These are phyloP conservation scores for Mus caroli DNA, from an alignment of 2,797 vertebrate species.

Conservation along the genomic window DNA sequence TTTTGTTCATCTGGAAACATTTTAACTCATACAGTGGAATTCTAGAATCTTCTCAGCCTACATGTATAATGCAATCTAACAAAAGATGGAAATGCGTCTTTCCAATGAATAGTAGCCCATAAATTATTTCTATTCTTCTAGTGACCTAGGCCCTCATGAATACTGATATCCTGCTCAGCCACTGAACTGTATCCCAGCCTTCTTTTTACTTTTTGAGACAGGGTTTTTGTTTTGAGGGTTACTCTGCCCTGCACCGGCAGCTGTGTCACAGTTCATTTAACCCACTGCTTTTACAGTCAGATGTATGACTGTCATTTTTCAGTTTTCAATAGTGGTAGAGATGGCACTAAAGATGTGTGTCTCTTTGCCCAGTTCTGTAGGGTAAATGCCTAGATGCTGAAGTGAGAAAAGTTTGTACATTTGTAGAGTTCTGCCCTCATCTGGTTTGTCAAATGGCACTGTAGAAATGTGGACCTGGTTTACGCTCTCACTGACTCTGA, in stretches of 20 bases:
- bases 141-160: neutral
- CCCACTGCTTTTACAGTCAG: neutral
- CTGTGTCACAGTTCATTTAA: neutral
- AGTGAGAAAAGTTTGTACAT: neutral
- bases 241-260: no score
- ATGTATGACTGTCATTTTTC: neutral
- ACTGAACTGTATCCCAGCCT: neutral
- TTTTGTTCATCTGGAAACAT: conserved; percentile 28
- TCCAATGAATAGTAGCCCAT: neutral
- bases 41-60: neutral
- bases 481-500: neutral
- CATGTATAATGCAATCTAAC: neutral
- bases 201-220: neutral
- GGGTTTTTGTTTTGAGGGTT: neutral
- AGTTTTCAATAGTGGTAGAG: neutral
- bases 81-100: neutral
- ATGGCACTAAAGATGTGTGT: neutral
- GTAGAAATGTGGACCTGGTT: neutral
- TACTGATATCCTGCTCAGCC: neutral
- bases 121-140: neutral
- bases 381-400: neutral
- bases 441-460: neutral
- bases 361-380: neutral
- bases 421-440: neutral
- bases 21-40: neutral